Conservation (phyloP, 2,113 vertebrate species). For the Colossoma macropomum region DNA sequence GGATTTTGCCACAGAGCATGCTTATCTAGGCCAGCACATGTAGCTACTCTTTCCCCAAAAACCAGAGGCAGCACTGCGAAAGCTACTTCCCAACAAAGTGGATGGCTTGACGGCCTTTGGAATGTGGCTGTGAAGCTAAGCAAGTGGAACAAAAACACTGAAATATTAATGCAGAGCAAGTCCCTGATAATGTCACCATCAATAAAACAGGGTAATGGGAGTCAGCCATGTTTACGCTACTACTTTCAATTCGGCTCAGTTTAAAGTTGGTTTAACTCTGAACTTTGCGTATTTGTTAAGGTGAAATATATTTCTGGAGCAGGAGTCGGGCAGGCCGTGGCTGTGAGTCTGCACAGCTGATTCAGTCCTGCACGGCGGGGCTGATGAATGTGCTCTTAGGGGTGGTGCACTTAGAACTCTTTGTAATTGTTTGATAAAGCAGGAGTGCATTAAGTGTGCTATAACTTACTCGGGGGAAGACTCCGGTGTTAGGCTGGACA, state of each 20-base stretch:
- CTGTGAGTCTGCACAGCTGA: background rate
- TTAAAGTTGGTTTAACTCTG: background rate
- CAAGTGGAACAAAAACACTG: slow-evolving; percentile 56
- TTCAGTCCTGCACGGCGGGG: background rate
- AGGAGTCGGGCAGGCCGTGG: background rate
- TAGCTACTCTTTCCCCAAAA: background rate
- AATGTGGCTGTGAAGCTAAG: slow-evolving; percentile 27
- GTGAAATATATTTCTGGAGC: background rate
- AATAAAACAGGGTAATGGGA: slow-evolving; percentile 30
- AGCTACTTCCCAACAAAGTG: background rate
- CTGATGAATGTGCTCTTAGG: slow-evolving; percentile 15
- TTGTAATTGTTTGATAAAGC: slow-evolving; percentile 1
- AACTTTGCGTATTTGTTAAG: slow-evolving; percentile 5
- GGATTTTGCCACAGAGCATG: slow-evolving; percentile 47
- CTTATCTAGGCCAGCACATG: slow-evolving; percentile 48
- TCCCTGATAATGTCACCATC: slow-evolving; percentile 47
- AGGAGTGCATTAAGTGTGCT: background rate
- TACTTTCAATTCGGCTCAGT: slow-evolving; percentile 10
- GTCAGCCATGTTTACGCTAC: background rate
- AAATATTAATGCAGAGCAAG: slow-evolving; percentile 48
- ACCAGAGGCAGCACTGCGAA: slow-evolving; percentile 3
- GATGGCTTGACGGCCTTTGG: slow-evolving; percentile 9
- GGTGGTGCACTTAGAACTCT: slow-evolving; percentile 11
- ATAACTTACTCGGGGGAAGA: slow-evolving; percentile 98
- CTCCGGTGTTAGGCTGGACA: slow-evolving; percentile 98